phyloP scores from a whole-genome alignment of 2,888 invertebrate genomes.

The Iselma pallidipennis region DNA sequence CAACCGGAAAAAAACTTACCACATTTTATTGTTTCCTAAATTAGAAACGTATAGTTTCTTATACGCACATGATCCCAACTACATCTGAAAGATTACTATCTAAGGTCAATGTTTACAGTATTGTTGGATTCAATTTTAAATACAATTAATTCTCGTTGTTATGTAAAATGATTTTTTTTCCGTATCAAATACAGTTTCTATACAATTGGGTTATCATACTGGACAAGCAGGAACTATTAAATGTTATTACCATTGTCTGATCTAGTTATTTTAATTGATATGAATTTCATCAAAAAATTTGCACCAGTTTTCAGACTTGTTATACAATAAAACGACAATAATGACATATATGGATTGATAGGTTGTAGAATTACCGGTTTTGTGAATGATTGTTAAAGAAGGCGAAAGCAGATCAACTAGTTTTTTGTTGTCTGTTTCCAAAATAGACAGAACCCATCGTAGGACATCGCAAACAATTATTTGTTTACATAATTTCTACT shows the following conservation, averaged over 20 bases:
- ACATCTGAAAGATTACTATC: background rate
- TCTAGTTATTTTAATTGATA: background rate
- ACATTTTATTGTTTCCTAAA: background rate
- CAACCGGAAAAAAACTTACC: constrained; percentile 1
- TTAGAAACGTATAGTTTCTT: background rate
- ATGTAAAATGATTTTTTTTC: background rate
- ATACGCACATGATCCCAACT: background rate
- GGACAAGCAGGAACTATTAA: background rate
- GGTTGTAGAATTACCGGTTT: too few relatives aligned
- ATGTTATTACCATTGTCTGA: background rate
- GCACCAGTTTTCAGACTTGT: background rate
- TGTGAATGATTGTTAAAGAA: background rate
- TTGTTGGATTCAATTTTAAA: background rate
- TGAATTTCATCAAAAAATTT: background rate
- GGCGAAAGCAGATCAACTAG: background rate
- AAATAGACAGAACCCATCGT: background rate
- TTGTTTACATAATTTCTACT: too few relatives aligned
- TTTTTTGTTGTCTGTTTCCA: background rate
- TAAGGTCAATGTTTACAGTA: background rate
- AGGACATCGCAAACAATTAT: too few relatives aligned
- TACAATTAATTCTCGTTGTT: background rate
- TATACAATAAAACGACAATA: background rate
- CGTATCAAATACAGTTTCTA: background rate
- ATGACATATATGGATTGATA: too few relatives aligned
- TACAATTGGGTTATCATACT: background rate